Conservation (phyloP, 2,888 invertebrate genomes). For the Trissolcus brochymenae region DNA sequence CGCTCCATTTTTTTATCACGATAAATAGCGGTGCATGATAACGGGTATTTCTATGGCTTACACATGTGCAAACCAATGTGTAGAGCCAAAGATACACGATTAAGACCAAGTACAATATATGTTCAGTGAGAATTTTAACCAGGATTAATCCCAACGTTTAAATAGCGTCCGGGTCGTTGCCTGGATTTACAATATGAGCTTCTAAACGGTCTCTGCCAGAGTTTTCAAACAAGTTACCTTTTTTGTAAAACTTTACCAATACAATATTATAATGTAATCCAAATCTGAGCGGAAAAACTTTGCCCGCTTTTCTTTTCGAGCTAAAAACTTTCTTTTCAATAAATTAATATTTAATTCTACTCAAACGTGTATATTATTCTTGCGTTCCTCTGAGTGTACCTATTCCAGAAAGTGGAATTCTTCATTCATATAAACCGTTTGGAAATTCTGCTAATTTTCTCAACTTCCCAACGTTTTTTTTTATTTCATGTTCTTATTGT, state of each 20-base stretch:
- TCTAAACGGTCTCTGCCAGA: slow-evolving; percentile 21
- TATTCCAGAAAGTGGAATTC: too few species aligned
- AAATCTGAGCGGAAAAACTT: slow-evolving; percentile 19
- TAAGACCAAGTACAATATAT: slow-evolving; percentile 21
- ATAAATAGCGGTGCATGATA: too few species aligned
- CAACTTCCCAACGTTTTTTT: too few species aligned
- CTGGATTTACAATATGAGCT: slow-evolving; percentile 27
- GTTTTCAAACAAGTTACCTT: slow-evolving; percentile 14
- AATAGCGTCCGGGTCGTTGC: slow-evolving; percentile 18
- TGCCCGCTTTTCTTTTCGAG: slow-evolving; percentile 5
- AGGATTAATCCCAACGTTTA: slow-evolving; percentile 14
- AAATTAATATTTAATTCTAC: slow-evolving; percentile 20
- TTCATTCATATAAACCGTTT: too few species aligned
- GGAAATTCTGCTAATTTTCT: too few species aligned
- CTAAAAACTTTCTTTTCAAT: slow-evolving; percentile 13
- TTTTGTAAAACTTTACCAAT: slow-evolving; percentile 15
- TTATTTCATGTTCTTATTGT: too few species aligned
- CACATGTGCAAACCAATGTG: slow-evolving; percentile 9
- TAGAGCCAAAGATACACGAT: slow-evolving; percentile 15
- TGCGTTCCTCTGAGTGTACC: background rate
- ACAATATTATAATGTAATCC: slow-evolving; percentile 25
- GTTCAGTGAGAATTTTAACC: slow-evolving; percentile 12
- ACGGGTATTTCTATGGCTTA: background rate
- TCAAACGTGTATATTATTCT: background rate
- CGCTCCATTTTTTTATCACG: too few species aligned